Percentiles rank a stretch among this genome's conserved stretches.
These are phyloP conservation scores for Scaeva pyrastri DNA, from an alignment of 2,888 invertebrate species.

Conservation along the genomic window DNA sequence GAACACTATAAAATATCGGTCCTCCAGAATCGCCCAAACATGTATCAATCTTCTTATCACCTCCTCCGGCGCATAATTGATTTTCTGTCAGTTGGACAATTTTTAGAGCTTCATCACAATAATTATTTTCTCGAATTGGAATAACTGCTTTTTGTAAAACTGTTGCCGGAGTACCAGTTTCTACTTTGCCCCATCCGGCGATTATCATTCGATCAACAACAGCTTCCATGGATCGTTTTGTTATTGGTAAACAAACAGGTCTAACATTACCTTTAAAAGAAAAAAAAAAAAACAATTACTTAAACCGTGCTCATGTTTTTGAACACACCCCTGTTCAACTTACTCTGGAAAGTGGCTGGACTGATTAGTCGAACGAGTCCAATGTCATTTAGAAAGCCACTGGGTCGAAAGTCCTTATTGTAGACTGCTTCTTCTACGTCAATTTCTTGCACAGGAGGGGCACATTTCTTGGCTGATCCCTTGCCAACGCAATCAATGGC, in stretches of 20 bases:
- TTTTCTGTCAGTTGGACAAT: slow-evolving; percentile 78
- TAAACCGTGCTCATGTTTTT: neutral
- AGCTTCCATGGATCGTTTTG: slow-evolving; percentile 62
- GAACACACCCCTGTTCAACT: neutral
- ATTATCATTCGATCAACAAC: slow-evolving; percentile 77
- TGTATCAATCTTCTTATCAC: slow-evolving; percentile 77
- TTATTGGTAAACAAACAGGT: slow-evolving; percentile 81
- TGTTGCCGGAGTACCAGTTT: slow-evolving; percentile 73
- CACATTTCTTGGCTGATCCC: neutral
- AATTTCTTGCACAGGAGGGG: slow-evolving; percentile 77
- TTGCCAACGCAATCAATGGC: neutral
- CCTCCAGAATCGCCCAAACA: slow-evolving; percentile 77
- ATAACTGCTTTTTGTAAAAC: slow-evolving; percentile 78
- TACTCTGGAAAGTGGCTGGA: neutral
- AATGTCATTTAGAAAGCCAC: neutral
- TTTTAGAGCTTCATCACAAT: slow-evolving; percentile 80
- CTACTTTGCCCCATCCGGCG: slow-evolving; percentile 81
- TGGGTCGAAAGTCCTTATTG: slow-evolving; percentile 3
- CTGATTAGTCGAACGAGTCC: neutral
- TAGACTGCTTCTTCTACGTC: slow-evolving; percentile 71
- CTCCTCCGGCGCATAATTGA: slow-evolving; percentile 86
- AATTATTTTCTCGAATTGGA: slow-evolving; percentile 65
- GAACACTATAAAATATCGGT: slow-evolving; percentile 78
- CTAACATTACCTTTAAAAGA: slow-evolving; percentile 10
- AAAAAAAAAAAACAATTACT: neutral